These are phyloP conservation scores for Typhlichthys eigenmanni DNA, from an alignment of 2,797 vertebrate species.

Conservation along the genomic window DNA sequence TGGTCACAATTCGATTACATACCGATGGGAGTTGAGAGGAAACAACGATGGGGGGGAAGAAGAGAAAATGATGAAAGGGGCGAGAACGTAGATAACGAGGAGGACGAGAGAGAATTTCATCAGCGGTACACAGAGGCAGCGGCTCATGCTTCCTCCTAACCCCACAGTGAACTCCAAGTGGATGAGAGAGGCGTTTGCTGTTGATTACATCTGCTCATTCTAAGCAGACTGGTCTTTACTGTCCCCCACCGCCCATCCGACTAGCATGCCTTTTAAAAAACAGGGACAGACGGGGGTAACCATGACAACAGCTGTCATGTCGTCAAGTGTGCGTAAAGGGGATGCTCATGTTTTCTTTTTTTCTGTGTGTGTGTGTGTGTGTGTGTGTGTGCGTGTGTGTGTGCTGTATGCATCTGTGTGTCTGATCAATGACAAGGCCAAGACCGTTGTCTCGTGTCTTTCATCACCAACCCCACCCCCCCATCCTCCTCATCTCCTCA, in stretches of 20 bases:
- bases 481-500: not conserved
- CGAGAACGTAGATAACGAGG: not conserved
- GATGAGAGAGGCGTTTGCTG: too few relatives aligned
- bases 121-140: slow-evolving; percentile 19
- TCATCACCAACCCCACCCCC: too few relatives aligned
- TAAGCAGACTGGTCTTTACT: too few relatives aligned
- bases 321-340: not conserved
- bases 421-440: not conserved
- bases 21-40: too few relatives aligned
- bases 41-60: too few relatives aligned
- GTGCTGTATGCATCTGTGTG: not conserved
- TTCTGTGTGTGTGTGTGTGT: not conserved
- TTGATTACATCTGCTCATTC: too few relatives aligned
- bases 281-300: slow-evolving; percentile 10
- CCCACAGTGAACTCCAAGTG: slow-evolving; percentile 39
- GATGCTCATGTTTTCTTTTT: not conserved
- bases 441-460: slow-evolving; percentile 2
- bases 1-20: too few relatives aligned
- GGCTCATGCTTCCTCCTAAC: slow-evolving; percentile 52
- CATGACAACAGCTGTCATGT: slow-evolving; percentile 41
- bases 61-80: too few relatives aligned
- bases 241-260: too few relatives aligned
- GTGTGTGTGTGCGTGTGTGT: slow-evolving; percentile 1
- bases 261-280: too few relatives aligned
- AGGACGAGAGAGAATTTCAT: slow-evolving; percentile 43